Evolutionary conservation across 2,888 invertebrate genomes (phyloP).

Genomic region (Seira sanloemensis): DNA sequence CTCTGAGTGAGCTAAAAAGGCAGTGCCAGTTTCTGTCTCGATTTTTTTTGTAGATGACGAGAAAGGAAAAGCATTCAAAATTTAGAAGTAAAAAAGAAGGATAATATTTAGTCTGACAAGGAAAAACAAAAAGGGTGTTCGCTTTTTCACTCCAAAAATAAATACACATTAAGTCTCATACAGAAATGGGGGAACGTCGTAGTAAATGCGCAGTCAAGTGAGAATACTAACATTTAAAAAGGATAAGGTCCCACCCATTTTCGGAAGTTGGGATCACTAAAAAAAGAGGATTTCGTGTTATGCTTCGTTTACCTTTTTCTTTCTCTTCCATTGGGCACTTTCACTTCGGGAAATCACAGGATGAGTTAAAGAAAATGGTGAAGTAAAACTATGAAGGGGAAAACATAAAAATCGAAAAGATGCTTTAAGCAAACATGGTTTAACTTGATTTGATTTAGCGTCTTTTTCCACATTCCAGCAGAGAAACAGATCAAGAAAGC

Average conservation of each 20-base stretch:
- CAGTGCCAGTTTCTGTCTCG: neutral
- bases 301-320: conserved; percentile 28
- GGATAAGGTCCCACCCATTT: conserved; percentile 49
- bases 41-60: conserved; percentile 8
- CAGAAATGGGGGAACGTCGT: conserved; percentile 7
- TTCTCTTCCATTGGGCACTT: conserved; percentile 1
- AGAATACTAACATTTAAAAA: conserved; percentile 10
- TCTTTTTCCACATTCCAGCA: neutral
- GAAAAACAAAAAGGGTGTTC: conserved; percentile 14
- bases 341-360: conserved; percentile 3
- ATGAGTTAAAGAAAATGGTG: conserved; percentile 2
- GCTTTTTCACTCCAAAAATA: conserved; percentile 17
- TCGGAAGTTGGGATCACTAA: conserved; percentile 39
- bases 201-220: neutral
- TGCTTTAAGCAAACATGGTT: conserved; percentile 14
- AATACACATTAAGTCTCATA: conserved; percentile 15
- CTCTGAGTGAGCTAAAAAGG: neutral
- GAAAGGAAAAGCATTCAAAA: conserved; percentile 5
- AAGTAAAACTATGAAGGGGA: conserved; percentile 1
- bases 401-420: neutral
- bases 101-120: conserved; percentile 18
- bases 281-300: conserved; percentile 4
- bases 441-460: conserved; percentile 14
- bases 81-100: conserved; percentile 9
- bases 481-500: conserved; percentile 9